Base-by-base conservation (phyloP, 2,113 vertebrate species). In the Carassius carassius region DNA sequence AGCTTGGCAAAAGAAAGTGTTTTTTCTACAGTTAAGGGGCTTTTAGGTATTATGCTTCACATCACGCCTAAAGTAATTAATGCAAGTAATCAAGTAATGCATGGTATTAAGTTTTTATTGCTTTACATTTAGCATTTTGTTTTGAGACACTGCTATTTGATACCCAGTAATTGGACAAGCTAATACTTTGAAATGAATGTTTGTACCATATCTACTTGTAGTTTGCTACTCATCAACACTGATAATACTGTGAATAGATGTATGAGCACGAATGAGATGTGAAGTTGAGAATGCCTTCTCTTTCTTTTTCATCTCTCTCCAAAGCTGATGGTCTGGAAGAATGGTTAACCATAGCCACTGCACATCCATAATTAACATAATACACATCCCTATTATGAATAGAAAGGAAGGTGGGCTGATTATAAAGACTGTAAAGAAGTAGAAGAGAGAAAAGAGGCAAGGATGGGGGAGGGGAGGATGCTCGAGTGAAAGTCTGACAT, bases 401-500 rank as follows among this genome's bases (percentile, higher is more conserved):
- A 65, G 32, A 78, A 78, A 58, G 29, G 9, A 80, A 63, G 21
- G 58, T 47, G 37, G 58, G 35, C 41, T 80, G 78, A 80, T 25
- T 63, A 47, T 47, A 32, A 23, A 49, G 78, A 80, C 19, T 63
- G 29, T 47, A 32, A 23, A 49, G 10, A 49, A 29, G 25, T n/a
- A 81, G 12, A 74, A 58, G 12, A 62, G 29, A 74, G 69, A 37
- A 25, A 78, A 70, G 47, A 44, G 7, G 9, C 16, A 76, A 58
- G 23, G 70, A 21, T 37, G 29, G 49, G 37, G 63, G 29, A 70
- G 23, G 78, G 13, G 37, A 41, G 25, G n/a, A 17, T 25, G 37
- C 21, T 79, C 14, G 19, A 63, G 35, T 21, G 12, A 54, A 49
- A 47, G 44, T 47, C 44, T 47, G 44, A 47, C 44, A 47, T 47